Evolutionary conservation across 2,113 vertebrate species (phyloP).

Genomic region (Amblyopsis rosae): DNA sequence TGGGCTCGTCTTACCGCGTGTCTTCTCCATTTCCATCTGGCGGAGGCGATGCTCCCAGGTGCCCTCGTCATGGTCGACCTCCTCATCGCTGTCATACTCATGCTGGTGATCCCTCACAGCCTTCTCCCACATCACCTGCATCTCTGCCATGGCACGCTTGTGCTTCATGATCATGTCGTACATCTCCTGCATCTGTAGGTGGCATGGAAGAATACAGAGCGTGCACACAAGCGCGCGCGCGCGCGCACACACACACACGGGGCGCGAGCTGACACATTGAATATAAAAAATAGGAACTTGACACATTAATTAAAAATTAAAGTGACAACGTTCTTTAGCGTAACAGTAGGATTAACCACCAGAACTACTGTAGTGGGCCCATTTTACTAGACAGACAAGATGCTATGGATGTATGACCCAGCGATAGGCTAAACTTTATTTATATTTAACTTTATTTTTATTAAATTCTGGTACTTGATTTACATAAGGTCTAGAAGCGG

Average conservation of each 20-base stretch:
- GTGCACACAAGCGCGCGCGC: rapidly evolving
- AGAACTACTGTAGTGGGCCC: too few relatives aligned
- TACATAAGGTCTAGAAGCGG: too few relatives aligned
- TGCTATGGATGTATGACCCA: too few relatives aligned
- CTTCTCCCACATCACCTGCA: slow-evolving; percentile 96
- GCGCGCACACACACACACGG: neutral
- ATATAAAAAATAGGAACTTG: too few relatives aligned
- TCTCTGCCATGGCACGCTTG: slow-evolving; percentile 94
- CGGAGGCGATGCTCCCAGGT: slow-evolving; percentile 97
- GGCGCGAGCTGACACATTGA: too few relatives aligned
- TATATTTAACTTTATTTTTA: too few relatives aligned
- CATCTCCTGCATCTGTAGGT: slow-evolving; percentile 95
- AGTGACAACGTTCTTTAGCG: too few relatives aligned
- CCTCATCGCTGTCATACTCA: slow-evolving; percentile 95
- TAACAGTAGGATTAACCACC: too few relatives aligned
- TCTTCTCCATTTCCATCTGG: slow-evolving; percentile 98
- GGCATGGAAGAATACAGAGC: neutral
- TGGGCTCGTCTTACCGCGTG: slow-evolving; percentile 76
- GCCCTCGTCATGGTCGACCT: slow-evolving; percentile 86
- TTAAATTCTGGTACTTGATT: too few relatives aligned
- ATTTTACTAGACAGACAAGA: too few relatives aligned
- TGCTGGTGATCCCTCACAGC: slow-evolving; percentile 90
- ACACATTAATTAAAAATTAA: too few relatives aligned
- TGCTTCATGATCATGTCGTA: slow-evolving; percentile 98
- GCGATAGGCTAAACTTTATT: too few relatives aligned